Evolutionary conservation across 2,797 vertebrate species (phyloP), one percentile per base, ranked within the genome.

Genomic region (Micropoecilia bifurca): DNA sequence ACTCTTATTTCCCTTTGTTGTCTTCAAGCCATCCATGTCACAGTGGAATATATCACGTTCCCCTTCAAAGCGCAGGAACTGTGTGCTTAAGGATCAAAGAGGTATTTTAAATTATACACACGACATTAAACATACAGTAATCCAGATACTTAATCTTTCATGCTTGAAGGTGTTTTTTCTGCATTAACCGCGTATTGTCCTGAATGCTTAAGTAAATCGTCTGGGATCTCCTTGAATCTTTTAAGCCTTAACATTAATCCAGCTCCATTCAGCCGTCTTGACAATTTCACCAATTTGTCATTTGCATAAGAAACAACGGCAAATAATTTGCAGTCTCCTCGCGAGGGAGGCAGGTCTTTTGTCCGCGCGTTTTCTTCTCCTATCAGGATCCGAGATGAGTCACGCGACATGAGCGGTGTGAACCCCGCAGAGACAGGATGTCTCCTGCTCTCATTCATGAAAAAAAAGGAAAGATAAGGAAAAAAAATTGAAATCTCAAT

Each of bases 381-480:
- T 82, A 84, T 91, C 88, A 86, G 87, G 74, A 80, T 84, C 82
- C 41, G 22, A 76, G 86, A 92, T 94, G 93, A 95, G 91, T 95
- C 93, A 94, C 86, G 82, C 79, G 72, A 80, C 89, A 85, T 75
- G 88, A 95, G 91, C 87, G 93, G 92, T 89, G 84, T 90, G 78
- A 86, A 84, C 83, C 85, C 89, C 83, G 79, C 73, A 68, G 84
- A 86, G 82, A 86, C 85, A 86, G 78, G 22, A 88, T 91, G 85
- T 87, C 82, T 91, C 77, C 66, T 36, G 72, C 87, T 87, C 80
- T 92, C 93, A 94, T 95, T 95, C 93, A 95, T 90, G 91, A 94
- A 93, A 80, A 79, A 48, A 80, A 78, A 43, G 68, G 87, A 83
- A 82, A 43, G n/a, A n/a, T n/a, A n/a, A n/a, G n/a, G 68, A 87